These are phyloP conservation scores for Polia nebulosa DNA, from an alignment of 2,888 invertebrate species.

Conservation along the genomic window DNA sequence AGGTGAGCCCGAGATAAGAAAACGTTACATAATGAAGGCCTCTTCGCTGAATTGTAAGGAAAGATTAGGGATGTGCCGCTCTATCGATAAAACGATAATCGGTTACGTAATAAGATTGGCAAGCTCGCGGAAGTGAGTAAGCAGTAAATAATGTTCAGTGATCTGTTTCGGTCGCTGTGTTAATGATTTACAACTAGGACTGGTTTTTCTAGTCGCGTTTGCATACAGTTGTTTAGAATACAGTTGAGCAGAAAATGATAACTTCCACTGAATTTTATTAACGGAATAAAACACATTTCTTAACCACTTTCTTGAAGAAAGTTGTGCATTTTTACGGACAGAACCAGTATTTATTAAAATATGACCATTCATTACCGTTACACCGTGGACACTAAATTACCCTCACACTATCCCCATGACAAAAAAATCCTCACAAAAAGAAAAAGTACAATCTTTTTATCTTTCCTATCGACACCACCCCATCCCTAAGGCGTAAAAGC, in stretches of 20 bases:
- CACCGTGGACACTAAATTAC: too few species aligned
- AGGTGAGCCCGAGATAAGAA: constrained; percentile 78
- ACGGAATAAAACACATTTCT: too few species aligned
- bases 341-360: too few species aligned
- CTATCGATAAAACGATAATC: constrained; percentile 47
- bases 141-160: background rate
- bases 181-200: too few species aligned
- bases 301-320: too few species aligned
- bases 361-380: too few species aligned
- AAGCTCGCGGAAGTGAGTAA: background rate
- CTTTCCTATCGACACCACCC: constrained; percentile 47
- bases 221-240: background rate
- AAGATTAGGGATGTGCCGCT: constrained; percentile 56
- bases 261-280: too few species aligned
- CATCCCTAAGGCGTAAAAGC: constrained; percentile 42
- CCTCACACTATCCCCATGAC: too few species aligned
- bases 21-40: constrained; percentile 82
- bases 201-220: background rate
- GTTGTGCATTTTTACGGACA: too few species aligned
- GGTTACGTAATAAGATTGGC: constrained; percentile 4
- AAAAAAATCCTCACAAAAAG: background rate
- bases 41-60: constrained; percentile 70
- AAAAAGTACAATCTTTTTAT: background rate
- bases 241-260: background rate
- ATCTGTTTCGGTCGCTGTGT: background rate